phyloP scores from a whole-genome alignment of 2,888 invertebrate genomes.

The Axea sp. region DNA sequence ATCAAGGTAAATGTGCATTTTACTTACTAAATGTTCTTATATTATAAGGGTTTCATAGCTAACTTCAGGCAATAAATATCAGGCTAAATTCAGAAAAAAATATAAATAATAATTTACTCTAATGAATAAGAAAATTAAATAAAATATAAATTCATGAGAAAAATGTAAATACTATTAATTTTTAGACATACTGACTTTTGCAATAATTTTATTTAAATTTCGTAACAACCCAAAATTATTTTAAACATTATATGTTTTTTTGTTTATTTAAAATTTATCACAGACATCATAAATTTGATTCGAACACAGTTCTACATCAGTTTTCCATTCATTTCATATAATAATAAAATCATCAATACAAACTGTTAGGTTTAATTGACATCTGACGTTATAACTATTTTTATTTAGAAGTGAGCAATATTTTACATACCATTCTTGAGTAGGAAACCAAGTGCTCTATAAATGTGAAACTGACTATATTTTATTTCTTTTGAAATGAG shows the following conservation, averaged over 20 bases:
- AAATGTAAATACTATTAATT: no score
- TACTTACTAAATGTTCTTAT: slow-evolving; percentile 1
- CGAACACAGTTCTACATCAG: slow-evolving; percentile 1
- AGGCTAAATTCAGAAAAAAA: no score
- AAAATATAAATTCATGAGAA: no score
- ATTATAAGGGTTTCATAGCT: neutral
- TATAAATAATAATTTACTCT: no score
- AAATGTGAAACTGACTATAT: no score
- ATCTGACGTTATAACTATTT: slow-evolving; percentile 16
- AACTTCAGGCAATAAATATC: slow-evolving; percentile 1
- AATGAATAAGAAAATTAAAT: no score
- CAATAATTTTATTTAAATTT: no score
- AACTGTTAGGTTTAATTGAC: slow-evolving; percentile 28
- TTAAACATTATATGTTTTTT: no score
- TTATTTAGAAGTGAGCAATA: slow-evolving; percentile 6
- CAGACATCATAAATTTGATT: no score
- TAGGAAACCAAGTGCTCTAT: slow-evolving; percentile 7
- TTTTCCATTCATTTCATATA: slow-evolving; percentile 2
- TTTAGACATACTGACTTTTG: no score
- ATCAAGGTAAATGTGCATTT: slow-evolving; percentile 83
- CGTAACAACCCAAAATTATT: no score
- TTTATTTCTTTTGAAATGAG: neutral
- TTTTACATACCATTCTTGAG: neutral
- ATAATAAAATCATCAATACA: slow-evolving; percentile 15
- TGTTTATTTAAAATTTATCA: no score